A percentile compares a stretch with the other conserved stretches of the same genome.
Conservation (phyloP, 2,113 vertebrate genomes). For the Actenoides hombroni region DNA sequence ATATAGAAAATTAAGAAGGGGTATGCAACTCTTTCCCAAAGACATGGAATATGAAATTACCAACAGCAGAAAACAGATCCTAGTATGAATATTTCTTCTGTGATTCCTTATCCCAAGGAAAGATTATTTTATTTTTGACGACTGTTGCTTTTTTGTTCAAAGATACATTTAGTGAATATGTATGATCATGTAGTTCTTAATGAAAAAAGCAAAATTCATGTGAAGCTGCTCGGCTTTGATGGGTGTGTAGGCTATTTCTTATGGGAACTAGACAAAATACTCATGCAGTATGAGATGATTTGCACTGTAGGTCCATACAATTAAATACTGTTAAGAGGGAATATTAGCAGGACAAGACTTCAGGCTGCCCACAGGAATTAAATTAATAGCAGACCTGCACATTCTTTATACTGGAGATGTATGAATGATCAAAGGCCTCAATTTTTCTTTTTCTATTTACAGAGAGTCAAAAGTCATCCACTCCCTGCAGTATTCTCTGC, state of each 20-base stretch:
- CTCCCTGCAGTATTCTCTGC: neutral
- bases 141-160: neutral
- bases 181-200: neutral
- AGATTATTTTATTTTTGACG: neutral
- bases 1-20: neutral
- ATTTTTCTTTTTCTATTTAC: neutral
- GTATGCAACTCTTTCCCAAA: neutral
- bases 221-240: neutral
- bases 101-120: neutral
- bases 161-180: neutral
- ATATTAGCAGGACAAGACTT: neutral
- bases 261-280: neutral
- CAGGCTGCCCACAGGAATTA: neutral
- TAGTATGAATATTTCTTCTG: neutral
- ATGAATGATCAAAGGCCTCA: neutral
- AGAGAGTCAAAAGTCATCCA: neutral
- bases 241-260: neutral
- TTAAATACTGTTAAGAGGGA: neutral
- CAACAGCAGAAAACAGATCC: neutral
- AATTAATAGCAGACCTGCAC: neutral
- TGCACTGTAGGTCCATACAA: neutral
- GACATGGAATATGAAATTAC: neutral
- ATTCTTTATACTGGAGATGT: neutral
- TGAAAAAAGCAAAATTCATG: neutral
- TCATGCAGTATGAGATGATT: rapidly evolving